phyloP scores from a whole-genome alignment of 2,113 vertebrate species.

The Platichthys stellatus region DNA sequence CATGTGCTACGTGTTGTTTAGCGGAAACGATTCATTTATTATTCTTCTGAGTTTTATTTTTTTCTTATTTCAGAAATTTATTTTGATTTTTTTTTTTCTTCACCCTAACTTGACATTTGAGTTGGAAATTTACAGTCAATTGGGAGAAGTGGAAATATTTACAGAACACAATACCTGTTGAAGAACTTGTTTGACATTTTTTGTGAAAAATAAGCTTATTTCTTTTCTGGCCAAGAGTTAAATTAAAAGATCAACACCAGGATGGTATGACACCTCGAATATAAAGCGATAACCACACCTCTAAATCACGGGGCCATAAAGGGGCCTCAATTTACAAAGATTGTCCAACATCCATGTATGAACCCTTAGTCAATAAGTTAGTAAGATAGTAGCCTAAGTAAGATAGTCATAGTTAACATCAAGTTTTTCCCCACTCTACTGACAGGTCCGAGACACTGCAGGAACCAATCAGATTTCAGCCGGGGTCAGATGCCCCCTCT shows the following conservation, averaged over 20 bases:
- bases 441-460: no score
- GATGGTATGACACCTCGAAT: neutral
- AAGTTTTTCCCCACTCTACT: no score
- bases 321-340: no score
- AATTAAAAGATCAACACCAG: neutral
- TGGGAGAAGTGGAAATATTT: neutral
- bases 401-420: no score
- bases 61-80: neutral
- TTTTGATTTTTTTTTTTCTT: neutral
- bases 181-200: slow-evolving; percentile 3
- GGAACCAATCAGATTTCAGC: no score
- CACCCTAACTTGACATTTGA: neutral
- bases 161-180: neutral
- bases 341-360: no score
- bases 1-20: neutral
- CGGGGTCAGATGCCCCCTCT: no score
- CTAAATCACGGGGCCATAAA: no score
- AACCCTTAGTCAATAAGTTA: no score
- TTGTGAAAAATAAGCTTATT: neutral
- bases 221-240: neutral
- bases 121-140: neutral
- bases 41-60: neutral
- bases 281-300: neutral
- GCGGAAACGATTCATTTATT: neutral
- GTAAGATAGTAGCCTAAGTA: no score